Evolutionary conservation across 2,888 invertebrate species (phyloP).

Genomic region (Drosophila basisetae): DNA sequence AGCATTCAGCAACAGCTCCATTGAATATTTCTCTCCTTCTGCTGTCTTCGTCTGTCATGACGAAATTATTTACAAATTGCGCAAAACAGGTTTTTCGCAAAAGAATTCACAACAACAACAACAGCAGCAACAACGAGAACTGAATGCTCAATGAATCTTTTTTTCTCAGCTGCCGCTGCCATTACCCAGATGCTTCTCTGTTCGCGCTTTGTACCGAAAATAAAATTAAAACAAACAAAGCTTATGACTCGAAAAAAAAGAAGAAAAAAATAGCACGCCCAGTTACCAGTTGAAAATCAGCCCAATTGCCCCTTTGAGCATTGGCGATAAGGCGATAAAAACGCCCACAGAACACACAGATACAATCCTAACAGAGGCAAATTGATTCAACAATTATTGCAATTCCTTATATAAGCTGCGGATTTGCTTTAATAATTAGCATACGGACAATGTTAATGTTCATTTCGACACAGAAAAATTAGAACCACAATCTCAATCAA

Average conservation of each 20-base stretch:
- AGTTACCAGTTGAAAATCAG: constrained; percentile 21
- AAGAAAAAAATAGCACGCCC: constrained; percentile 30
- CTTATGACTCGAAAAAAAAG: constrained; percentile 16
- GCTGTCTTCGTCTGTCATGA: constrained; percentile 56
- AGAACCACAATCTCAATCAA: not conserved
- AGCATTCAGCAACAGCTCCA: constrained; percentile 10
- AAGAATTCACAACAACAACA: constrained; percentile 30
- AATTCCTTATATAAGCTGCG: constrained; percentile 20
- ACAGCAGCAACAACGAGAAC: constrained; percentile 5
- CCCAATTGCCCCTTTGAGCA: constrained; percentile 21
- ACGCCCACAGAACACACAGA: constrained; percentile 45
- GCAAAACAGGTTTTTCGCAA: constrained; percentile 60
- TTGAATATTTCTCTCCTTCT: constrained; percentile 26
- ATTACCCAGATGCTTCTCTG: constrained; percentile 22
- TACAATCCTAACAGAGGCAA: constrained; percentile 4
- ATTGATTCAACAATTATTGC: constrained; percentile 34
- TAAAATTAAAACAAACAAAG: constrained; percentile 34
- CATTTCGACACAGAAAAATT: not conserved
- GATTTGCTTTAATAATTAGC: not conserved
- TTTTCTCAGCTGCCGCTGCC: constrained; percentile 34
- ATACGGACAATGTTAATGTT: not conserved
- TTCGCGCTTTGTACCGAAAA: constrained; percentile 22
- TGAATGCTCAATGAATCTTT: constrained; percentile 58
- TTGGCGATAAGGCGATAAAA: constrained; percentile 47
- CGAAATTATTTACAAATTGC: constrained; percentile 75